Evolutionary conservation across 2,113 vertebrate genomes (phyloP).

Genomic region (Anseranas semipalmata): DNA sequence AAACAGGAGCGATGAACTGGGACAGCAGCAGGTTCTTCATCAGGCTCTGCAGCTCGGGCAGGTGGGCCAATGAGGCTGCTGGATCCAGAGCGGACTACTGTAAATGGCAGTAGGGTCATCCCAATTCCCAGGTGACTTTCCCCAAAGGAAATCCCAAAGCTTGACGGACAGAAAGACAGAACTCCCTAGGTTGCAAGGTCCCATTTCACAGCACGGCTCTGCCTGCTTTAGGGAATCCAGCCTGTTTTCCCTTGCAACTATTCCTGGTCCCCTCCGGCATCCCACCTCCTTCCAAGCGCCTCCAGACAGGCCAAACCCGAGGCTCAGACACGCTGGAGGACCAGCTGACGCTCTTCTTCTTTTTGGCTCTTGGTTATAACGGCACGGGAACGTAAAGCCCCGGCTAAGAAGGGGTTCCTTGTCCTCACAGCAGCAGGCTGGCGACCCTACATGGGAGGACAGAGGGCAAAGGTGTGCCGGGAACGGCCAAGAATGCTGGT

Average conservation of each 20-base stretch:
- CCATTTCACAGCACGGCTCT: not conserved
- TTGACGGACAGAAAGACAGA: not conserved
- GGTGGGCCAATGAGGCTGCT: not conserved
- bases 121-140: not conserved
- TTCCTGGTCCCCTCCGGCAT: not conserved
- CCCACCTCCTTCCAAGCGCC: not conserved
- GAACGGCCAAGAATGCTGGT: not conserved
- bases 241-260: not conserved
- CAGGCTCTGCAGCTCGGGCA: not conserved
- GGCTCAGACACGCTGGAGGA: not conserved
- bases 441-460: accelerated
- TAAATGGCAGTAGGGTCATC: not conserved
- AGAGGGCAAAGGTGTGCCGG: not conserved
- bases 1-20: not conserved
- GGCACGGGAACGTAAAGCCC: not conserved
- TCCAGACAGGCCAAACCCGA: not conserved
- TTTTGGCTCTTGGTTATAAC: not conserved
- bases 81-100: not conserved
- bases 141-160: not conserved
- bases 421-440: not conserved
- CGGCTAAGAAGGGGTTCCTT: not conserved
- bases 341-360: not conserved
- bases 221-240: not conserved
- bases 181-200: not conserved
- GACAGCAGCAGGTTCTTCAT: not conserved